A percentile compares a stretch with the other conserved stretches of the same genome.
These are phyloP conservation scores for Drosophila prostipennis DNA, from an alignment of 2,888 invertebrate species.

Conservation along the genomic window DNA sequence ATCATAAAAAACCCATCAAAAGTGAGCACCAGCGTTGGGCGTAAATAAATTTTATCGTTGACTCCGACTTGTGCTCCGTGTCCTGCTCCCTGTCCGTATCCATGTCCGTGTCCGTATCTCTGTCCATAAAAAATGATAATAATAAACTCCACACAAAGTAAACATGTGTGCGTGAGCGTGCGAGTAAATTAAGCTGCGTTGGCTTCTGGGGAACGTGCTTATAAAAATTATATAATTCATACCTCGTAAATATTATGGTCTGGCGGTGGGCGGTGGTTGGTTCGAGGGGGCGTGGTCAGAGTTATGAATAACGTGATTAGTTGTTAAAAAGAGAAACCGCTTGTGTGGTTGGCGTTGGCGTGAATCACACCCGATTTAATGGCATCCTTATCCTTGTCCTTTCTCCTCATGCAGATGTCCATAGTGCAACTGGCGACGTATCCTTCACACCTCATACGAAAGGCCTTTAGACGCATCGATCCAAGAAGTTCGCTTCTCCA, in stretches of 20 bases:
- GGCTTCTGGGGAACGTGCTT: slow-evolving; percentile 69
- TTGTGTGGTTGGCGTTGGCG: slow-evolving; percentile 17
- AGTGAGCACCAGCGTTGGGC: slow-evolving; percentile 64
- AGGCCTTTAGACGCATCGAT: slow-evolving; percentile 80
- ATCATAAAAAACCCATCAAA: slow-evolving; percentile 74
- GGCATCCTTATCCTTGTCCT: slow-evolving; percentile 6
- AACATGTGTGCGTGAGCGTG: slow-evolving; percentile 72
- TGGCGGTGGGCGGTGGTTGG: slow-evolving; percentile 44
- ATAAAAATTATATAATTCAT: slow-evolving; percentile 79
- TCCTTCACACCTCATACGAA: slow-evolving; percentile 82
- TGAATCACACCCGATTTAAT: slow-evolving; percentile 33
- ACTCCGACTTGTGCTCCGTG: slow-evolving; percentile 8
- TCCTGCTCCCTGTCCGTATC: slow-evolving; percentile 1
- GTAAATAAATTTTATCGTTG: slow-evolving; percentile 74
- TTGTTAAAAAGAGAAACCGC: slow-evolving; percentile 58
- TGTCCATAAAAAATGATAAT: slow-evolving; percentile 76
- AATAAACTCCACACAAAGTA: slow-evolving; percentile 78
- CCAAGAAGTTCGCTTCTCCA: slow-evolving; percentile 67
- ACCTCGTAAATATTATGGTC: slow-evolving; percentile 75
- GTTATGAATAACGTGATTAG: slow-evolving; percentile 80
- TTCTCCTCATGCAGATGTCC: slow-evolving; percentile 69
- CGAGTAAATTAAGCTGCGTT: slow-evolving; percentile 73
- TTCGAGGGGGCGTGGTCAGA: slow-evolving; percentile 47
- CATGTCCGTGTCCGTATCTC: slow-evolving; percentile 6
- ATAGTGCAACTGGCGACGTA: slow-evolving; percentile 80